Base-by-base conservation (phyloP, 2,888 invertebrate genomes). In the Drosophila niveifrons region DNA sequence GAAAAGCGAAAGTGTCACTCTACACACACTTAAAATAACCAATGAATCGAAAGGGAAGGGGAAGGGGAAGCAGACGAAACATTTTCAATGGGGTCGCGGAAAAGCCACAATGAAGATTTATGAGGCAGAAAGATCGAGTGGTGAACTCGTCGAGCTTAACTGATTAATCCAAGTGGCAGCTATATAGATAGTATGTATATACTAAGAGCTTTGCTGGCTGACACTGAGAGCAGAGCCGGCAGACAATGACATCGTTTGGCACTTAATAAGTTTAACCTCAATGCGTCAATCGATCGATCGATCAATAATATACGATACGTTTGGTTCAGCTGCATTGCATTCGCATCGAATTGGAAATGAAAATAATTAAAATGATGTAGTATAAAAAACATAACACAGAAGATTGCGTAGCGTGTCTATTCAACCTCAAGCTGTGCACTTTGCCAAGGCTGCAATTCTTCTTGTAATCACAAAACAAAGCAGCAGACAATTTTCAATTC, bases 201-300 rank as follows among this genome's bases (percentile, higher is more conserved):
- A 47, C 15, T 11, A n/a, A 18, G 28, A 47, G 31, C 50, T 15
- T 43, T 34, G 28, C 9, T 9, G 55, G 48, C 47, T 39, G 47
- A 39, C 56, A 46, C 41, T 65, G 71, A 44, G 36, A 44, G 36
- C 6, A 52, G 62, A 62, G 68, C 36, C 51, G 17, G 31, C 56
- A 77, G 85, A 62, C 82, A 84, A 80, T 82, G 87, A 84, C 83
- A 87, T 78, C 83, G 82, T 73, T 84, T 75, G 78, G 65, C 83
- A 67, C 68, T 83, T 82, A 83, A 83, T 75, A 84, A 75, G 66
- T 80, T 72, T 75, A 69, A 72, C 83, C 83, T 87, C 73, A 71
- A 86, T 73, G 70, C 72, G 53, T 78, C 70, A 68, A 71, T 62
- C 80, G 56, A 78, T 82, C 87, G 73, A 82, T 82, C 84, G n/a